phyloP scores from a whole-genome alignment of 2,888 invertebrate species.

The Parasteatoda lunata region DNA sequence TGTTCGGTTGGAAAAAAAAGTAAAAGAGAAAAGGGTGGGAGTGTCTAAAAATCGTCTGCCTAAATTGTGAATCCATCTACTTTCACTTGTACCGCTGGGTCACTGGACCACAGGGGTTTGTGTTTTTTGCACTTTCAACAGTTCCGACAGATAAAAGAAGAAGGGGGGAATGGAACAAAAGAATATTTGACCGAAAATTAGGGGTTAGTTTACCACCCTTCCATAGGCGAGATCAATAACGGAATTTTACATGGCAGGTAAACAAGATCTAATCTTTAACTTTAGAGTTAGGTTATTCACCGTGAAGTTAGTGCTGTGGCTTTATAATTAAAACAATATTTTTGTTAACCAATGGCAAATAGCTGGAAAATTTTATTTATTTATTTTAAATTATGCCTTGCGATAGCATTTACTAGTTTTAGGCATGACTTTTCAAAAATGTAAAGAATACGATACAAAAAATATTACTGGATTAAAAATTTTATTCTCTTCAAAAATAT shows the following conservation, averaged over 20 bases:
- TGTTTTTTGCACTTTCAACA: not conserved
- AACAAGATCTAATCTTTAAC: not conserved
- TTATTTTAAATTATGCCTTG: too few species aligned
- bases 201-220: not conserved
- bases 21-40: slow-evolving; percentile 58
- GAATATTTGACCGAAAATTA: not conserved
- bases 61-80: slow-evolving; percentile 30
- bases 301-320: too few species aligned
- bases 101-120: slow-evolving; percentile 40
- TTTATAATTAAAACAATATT: too few species aligned
- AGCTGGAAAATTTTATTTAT: too few species aligned
- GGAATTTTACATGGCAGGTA: not conserved
- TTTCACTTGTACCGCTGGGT: slow-evolving; percentile 34
- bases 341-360: too few species aligned
- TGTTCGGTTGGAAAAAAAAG: slow-evolving; percentile 5
- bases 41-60: slow-evolving; percentile 43
- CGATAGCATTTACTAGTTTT: too few species aligned
- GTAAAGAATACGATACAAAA: too few species aligned
- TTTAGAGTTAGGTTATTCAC: not conserved
- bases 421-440: too few species aligned
- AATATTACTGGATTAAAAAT: too few species aligned
- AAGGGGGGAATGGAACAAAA: not conserved
- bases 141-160: not conserved
- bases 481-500: too few species aligned
- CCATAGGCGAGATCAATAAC: not conserved